Conservation (phyloP, 1,140 invertebrate species). For the Micrasema minimum region DNA sequence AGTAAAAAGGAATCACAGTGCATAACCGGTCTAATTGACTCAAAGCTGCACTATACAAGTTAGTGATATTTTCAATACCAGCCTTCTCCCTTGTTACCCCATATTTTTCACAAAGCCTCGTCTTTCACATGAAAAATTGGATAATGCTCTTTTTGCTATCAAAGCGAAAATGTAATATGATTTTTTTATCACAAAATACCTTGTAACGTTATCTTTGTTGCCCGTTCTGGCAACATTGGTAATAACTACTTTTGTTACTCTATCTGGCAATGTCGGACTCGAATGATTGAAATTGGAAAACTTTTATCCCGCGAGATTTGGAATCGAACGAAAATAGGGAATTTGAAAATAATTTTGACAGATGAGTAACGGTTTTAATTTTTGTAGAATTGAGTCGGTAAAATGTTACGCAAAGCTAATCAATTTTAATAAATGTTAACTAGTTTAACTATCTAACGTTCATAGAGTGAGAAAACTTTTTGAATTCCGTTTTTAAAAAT, state of each 20-base stretch:
- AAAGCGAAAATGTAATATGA: conserved; percentile 4
- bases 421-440: too few species aligned
- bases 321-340: neutral
- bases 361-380: too few species aligned
- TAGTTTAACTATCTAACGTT: too few species aligned
- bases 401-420: too few species aligned
- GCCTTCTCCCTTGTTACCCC: conserved; percentile 5
- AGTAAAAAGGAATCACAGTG: too few species aligned
- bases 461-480: too few species aligned
- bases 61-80: neutral
- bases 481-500: too few species aligned
- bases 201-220: neutral
- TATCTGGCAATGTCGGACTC: conserved; percentile 11
- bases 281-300: conserved; percentile 12
- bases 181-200: conserved; percentile 2
- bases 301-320: conserved; percentile 5
- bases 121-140: neutral
- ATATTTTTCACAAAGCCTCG: conserved; percentile 27
- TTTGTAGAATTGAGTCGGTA: too few species aligned
- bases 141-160: conserved; percentile 15
- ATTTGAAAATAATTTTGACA: conserved; percentile 3
- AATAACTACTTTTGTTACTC: conserved; percentile 4
- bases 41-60: too few species aligned
- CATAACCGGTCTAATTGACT: neutral
- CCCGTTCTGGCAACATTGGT: neutral